phyloP scores from a whole-genome alignment of 1,140 invertebrate species.

The Yoshiicerus persimilis region DNA sequence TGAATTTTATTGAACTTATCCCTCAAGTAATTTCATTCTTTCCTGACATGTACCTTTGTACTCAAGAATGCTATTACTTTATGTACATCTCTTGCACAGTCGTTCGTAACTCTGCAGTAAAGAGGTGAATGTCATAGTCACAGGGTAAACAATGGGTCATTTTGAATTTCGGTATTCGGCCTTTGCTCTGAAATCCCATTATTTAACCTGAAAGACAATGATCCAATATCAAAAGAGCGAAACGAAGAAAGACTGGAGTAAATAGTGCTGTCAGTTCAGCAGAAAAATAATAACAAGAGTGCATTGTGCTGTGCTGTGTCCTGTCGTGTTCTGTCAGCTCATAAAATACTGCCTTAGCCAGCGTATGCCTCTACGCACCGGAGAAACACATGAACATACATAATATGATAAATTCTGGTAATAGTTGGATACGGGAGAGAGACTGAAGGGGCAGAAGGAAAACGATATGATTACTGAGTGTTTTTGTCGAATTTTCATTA shows the following conservation, averaged over 20 bases:
- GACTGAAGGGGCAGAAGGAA: not conserved
- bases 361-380: not conserved
- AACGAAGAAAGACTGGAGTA: not conserved
- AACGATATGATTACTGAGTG: conserved; percentile 10
- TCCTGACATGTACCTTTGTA: too few species aligned
- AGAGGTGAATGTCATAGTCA: too few species aligned
- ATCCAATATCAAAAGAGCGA: not conserved
- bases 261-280: not conserved
- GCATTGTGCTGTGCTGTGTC: not conserved
- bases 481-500: conserved; percentile 18
- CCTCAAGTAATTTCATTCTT: not conserved
- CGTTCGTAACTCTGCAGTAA: too few species aligned
- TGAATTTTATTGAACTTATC: not conserved
- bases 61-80: not conserved
- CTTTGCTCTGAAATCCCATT: not conserved
- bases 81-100: too few species aligned
- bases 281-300: not conserved
- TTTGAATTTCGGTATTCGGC: not conserved
- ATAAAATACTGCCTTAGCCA: not conserved
- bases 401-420: not conserved
- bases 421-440: not conserved
- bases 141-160: not conserved
- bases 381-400: not conserved
- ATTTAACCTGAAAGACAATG: not conserved
- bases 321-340: not conserved